These are phyloP conservation scores for Andrena chrysosceles DNA, from an alignment of 2,888 invertebrate species.

Conservation along the genomic window DNA sequence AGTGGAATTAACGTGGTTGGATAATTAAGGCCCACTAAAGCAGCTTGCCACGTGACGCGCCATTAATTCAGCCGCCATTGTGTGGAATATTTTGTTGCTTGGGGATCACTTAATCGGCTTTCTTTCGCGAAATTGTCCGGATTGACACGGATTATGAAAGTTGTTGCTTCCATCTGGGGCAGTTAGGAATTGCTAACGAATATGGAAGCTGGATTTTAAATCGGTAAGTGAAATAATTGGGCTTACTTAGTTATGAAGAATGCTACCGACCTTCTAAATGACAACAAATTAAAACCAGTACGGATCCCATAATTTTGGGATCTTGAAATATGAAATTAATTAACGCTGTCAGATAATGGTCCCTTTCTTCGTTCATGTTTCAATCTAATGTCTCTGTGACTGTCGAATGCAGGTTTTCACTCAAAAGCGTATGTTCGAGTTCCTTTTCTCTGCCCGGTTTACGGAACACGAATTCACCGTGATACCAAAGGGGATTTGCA, in stretches of 20 bases:
- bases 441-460: background rate
- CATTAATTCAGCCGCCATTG: conserved; percentile 35
- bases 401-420: too few species aligned
- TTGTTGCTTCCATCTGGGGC: background rate
- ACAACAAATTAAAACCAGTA: too few species aligned
- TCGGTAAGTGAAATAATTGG: background rate
- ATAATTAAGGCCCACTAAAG: conserved; percentile 31
- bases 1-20: conserved; percentile 28
- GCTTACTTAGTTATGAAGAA: background rate
- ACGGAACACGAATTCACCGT: background rate
- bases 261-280: too few species aligned
- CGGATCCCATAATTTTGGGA: too few species aligned
- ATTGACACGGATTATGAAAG: background rate
- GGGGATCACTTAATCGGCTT: conserved; percentile 16
- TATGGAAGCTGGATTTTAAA: background rate
- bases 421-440: background rate
- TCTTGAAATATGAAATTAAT: too few species aligned
- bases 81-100: conserved; percentile 13
- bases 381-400: too few species aligned
- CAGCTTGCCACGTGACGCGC: conserved; percentile 16
- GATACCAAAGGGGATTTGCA: background rate
- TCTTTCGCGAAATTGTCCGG: background rate
- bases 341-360: too few species aligned
- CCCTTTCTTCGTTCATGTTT: too few species aligned
- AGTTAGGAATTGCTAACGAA: background rate